Evolutionary conservation across 2,113 vertebrate species (phyloP).

Genomic region (Poecilia latipinna): DNA sequence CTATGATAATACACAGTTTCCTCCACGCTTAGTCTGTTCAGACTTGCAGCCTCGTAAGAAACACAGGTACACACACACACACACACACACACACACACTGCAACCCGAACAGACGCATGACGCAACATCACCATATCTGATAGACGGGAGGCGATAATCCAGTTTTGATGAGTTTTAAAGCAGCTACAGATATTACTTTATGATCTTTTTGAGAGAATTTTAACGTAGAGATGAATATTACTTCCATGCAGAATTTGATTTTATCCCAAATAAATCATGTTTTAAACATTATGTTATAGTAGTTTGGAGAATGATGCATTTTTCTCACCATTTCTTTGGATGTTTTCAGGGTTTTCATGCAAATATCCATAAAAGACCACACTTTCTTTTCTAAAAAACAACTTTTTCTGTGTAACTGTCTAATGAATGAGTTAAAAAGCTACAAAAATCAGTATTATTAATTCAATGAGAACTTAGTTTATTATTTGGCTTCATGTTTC

Average conservation of each 20-base stretch:
- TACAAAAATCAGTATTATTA: neutral
- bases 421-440: neutral
- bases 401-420: neutral
- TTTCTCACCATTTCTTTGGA: neutral
- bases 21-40: conserved; percentile 57
- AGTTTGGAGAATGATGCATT: neutral
- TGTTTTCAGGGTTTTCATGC: neutral
- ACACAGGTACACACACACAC: conserved; percentile 3
- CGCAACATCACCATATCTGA: conserved; percentile 34
- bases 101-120: neutral
- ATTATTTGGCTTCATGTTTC: neutral
- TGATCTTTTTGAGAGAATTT: conserved; percentile 8
- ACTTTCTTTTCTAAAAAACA: neutral
- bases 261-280: neutral
- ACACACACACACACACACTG: too few species aligned
- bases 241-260: conserved; percentile 11
- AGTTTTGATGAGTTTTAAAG: conserved; percentile 3
- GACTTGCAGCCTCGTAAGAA: conserved; percentile 48
- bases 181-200: neutral
- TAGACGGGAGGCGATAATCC: neutral
- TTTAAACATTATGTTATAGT: neutral
- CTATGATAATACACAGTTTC: conserved; percentile 73
- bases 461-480: neutral
- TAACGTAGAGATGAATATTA: neutral
- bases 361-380: neutral